These are phyloP conservation scores for Eudorcas thomsonii DNA, from an alignment of 2,113 vertebrate species.

Conservation along the genomic window DNA sequence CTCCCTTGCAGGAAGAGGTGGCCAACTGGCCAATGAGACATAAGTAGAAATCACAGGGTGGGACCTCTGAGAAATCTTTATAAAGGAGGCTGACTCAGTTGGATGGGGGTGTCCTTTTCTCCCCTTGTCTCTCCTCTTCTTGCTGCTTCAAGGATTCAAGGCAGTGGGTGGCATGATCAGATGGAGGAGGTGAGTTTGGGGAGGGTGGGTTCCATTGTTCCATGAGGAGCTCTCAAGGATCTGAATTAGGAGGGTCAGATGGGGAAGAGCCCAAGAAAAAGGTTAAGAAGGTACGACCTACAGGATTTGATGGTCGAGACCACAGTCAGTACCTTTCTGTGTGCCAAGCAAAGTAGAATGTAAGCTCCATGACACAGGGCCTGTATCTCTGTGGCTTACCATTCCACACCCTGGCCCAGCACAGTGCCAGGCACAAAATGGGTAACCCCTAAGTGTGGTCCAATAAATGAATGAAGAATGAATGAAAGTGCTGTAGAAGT, in stretches of 20 bases:
- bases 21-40: background rate
- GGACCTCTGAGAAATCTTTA: background rate
- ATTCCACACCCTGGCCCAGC: background rate
- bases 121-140: background rate
- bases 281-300: background rate
- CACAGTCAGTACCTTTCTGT: background rate
- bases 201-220: background rate
- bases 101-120: background rate
- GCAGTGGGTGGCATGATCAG: background rate
- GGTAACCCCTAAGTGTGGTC: background rate
- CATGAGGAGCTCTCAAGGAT: background rate
- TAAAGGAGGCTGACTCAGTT: background rate
- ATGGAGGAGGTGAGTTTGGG: background rate
- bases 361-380: background rate
- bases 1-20: background rate
- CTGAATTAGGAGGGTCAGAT: background rate
- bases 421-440: background rate
- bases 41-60: background rate
- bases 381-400: background rate
- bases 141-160: background rate
- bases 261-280: background rate
- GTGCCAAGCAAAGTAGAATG: background rate
- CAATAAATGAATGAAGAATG: background rate
- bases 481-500: background rate
- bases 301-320: background rate